A percentile compares a stretch with the other conserved stretches of the same genome.
These are phyloP conservation scores for Sebastiscus tertius DNA, from an alignment of 2,797 vertebrate species.

Conservation along the genomic window DNA sequence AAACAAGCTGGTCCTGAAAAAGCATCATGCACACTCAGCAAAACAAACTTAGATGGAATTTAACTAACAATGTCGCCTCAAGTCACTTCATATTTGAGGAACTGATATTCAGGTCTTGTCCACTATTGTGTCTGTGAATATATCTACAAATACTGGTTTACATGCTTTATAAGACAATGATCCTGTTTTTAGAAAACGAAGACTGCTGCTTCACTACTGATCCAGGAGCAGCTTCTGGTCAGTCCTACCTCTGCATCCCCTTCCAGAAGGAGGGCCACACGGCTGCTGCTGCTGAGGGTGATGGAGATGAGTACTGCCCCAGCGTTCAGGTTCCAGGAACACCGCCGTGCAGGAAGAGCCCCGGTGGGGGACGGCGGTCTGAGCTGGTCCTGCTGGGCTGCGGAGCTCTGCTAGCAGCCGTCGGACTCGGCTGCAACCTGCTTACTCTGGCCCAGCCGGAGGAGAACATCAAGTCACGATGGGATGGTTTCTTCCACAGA, in stretches of 20 bases:
- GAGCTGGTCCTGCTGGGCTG: slow-evolving; percentile 93
- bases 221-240: slow-evolving; percentile 83
- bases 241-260: slow-evolving; percentile 96
- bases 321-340: slow-evolving; percentile 86
- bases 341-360: slow-evolving; percentile 87
- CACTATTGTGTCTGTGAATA: neutral
- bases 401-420: slow-evolving; percentile 91
- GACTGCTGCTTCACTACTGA: slow-evolving; percentile 86
- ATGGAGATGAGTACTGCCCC: slow-evolving; percentile 84
- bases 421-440: slow-evolving; percentile 91
- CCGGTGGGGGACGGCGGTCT: slow-evolving; percentile 86
- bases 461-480: slow-evolving; percentile 86
- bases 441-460: slow-evolving; percentile 85
- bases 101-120: neutral
- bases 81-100: neutral
- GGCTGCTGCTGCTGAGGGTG: slow-evolving; percentile 72
- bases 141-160: neutral
- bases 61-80: neutral
- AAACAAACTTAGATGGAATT: neutral
- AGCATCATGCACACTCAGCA: neutral
- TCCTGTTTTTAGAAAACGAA: slow-evolving; percentile 87
- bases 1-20: slow-evolving; percentile 21
- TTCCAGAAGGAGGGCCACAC: slow-evolving; percentile 88
- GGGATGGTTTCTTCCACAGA: slow-evolving; percentile 93
- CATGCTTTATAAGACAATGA: neutral